Conservation (phyloP, 2,113 vertebrate species). For the Cranoglanis bouderius region DNA sequence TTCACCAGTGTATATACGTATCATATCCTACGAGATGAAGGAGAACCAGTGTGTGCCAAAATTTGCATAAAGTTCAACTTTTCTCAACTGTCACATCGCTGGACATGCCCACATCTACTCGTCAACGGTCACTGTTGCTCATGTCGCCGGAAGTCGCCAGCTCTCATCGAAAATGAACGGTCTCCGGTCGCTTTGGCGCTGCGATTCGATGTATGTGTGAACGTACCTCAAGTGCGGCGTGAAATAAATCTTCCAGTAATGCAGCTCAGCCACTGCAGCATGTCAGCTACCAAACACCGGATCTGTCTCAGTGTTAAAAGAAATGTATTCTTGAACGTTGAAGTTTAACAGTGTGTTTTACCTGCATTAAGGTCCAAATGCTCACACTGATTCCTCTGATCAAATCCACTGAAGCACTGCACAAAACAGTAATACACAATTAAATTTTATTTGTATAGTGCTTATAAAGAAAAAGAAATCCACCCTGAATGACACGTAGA, state of each 20-base stretch:
- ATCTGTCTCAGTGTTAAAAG: background rate
- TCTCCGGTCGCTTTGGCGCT: no score
- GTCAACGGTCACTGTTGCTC: no score
- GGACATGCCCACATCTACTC: no score
- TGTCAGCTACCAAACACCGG: background rate
- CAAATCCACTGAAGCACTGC: background rate
- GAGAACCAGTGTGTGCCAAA: no score
- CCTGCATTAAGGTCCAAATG: conserved; percentile 6
- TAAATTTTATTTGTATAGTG: background rate
- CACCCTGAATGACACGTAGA: background rate
- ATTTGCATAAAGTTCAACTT: no score
- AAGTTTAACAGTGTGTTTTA: background rate
- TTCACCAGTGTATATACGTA: no score
- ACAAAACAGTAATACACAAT: background rate
- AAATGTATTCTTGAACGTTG: background rate
- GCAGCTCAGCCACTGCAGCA: background rate
- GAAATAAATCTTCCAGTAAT: background rate
- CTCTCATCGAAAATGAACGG: no score
- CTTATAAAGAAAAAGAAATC: background rate
- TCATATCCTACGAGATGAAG: no score
- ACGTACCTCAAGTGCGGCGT: no score
- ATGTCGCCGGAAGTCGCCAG: no score
- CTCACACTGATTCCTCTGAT: background rate
- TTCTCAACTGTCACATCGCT: no score
- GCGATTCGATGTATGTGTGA: no score